Evolutionary conservation across 2,113 vertebrate genomes (phyloP).

Genomic region (Pan paniscus): DNA sequence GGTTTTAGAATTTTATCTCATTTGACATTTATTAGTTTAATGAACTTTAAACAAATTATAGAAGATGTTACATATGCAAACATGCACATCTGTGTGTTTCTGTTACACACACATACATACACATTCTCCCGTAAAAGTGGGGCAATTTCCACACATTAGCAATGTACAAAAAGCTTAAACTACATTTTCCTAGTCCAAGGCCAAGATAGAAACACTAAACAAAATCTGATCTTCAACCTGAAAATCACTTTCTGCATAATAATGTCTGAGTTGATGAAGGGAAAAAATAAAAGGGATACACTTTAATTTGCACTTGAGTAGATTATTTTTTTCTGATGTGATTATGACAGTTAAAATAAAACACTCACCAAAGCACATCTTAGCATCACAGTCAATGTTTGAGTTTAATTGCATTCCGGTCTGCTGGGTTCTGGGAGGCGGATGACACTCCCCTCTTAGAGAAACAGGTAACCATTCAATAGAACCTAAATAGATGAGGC

Average conservation of each 20-base stretch:
- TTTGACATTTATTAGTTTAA: not conserved
- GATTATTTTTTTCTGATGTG: constrained; percentile 36
- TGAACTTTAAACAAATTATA: not conserved
- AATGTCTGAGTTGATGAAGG: not conserved
- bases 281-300: not conserved
- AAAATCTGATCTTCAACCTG: constrained; percentile 11
- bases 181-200: not conserved
- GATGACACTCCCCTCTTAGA: not conserved
- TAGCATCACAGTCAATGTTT: not conserved
- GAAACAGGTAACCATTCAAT: not conserved
- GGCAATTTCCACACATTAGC: not conserved
- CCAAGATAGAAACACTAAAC: not conserved
- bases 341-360: constrained; percentile 35
- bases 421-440: too few species aligned
- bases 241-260: not conserved
- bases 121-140: not conserved
- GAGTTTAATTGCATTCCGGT: not conserved
- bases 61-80: not conserved
- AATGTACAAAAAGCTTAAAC: not conserved
- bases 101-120: too few species aligned
- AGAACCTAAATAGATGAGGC: not conserved
- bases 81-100: not conserved
- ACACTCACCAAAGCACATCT: not conserved
- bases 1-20: not conserved
- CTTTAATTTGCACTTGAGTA: not conserved